Evolutionary conservation across 2,113 vertebrate genomes (phyloP).

Genomic region (Rousettus leschenaultii): DNA sequence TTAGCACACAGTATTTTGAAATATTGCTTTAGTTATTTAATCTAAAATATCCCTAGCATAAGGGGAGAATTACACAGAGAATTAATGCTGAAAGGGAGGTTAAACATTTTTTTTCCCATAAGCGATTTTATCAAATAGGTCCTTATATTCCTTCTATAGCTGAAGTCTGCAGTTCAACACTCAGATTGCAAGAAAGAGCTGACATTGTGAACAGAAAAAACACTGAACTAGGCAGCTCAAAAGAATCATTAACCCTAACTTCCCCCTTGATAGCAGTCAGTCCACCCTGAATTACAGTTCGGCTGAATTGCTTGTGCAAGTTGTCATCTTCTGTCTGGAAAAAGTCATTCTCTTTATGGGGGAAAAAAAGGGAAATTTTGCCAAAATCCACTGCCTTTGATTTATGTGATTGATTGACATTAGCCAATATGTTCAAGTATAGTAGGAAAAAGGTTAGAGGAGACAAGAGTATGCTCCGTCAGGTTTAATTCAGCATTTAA

Average conservation of each 20-base stretch:
- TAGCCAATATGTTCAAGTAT: neutral
- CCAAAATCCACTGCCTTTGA: neutral
- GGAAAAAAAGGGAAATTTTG: neutral
- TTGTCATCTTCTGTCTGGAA: neutral
- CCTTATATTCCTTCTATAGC: neutral
- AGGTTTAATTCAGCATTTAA: neutral
- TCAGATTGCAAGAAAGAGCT: slow-evolving; percentile 10
- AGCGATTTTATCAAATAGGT: neutral
- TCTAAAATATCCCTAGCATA: neutral
- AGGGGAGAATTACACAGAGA: neutral
- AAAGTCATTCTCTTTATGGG: slow-evolving; percentile 34
- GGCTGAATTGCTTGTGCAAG: slow-evolving; percentile 8
- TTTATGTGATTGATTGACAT: slow-evolving; percentile 36
- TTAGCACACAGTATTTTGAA: neutral
- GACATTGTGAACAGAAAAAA: slow-evolving; percentile 33
- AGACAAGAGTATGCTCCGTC: neutral
- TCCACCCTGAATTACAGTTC: neutral
- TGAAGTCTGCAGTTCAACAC: neutral
- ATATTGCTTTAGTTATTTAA: neutral
- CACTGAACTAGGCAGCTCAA: neutral
- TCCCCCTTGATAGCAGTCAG: slow-evolving; percentile 10
- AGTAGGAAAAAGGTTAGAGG: neutral
- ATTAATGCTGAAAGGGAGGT: neutral
- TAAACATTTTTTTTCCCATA: neutral
- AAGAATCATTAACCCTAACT: slow-evolving; percentile 19